A percentile compares a stretch with the other conserved stretches of the same genome.
phyloP scores from a whole-genome alignment of 2,888 invertebrate species.

The Eugnorisma glareosa region DNA sequence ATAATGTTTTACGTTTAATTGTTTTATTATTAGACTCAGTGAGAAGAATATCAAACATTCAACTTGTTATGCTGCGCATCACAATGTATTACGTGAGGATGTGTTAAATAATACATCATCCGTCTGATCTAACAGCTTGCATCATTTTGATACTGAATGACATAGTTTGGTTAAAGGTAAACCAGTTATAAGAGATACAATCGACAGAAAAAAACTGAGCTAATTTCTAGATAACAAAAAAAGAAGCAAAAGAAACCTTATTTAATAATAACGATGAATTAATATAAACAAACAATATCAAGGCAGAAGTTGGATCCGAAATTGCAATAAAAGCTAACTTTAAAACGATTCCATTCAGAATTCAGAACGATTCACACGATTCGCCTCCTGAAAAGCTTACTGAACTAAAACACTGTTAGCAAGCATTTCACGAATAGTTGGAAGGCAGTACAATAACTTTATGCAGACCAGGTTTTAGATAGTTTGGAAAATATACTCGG shows the following conservation, averaged over 20 bases:
- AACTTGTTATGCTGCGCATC: conserved; percentile 1
- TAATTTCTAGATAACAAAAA: not conserved
- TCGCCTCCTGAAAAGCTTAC: conserved; percentile 15
- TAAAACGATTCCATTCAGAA: conserved; percentile 37
- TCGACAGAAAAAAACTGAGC: not conserved
- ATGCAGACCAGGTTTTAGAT: conserved; percentile 10
- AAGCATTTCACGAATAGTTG: conserved; percentile 31
- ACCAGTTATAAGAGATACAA: not conserved
- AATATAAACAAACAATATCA: conserved; percentile 3
- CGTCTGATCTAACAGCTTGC: conserved; percentile 2
- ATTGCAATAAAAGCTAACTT: conserved; percentile 16
- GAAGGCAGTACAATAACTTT: conserved; percentile 26
- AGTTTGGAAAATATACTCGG: conserved; percentile 18
- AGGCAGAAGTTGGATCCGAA: not conserved
- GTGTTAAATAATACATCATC: conserved; percentile 8
- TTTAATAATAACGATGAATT: not conserved
- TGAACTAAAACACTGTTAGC: conserved; percentile 15
- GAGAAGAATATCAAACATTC: conserved; percentile 35
- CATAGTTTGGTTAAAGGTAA: not conserved
- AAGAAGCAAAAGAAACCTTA: not conserved
- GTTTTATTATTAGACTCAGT: not conserved
- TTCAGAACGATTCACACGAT: conserved; percentile 18
- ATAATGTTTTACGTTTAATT: conserved; percentile 16
- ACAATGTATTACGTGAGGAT: conserved; percentile 24
- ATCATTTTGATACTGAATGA: conserved; percentile 5